Conservation (phyloP, 1,140 invertebrate genomes). For the Thalassaphorura encarpata region DNA sequence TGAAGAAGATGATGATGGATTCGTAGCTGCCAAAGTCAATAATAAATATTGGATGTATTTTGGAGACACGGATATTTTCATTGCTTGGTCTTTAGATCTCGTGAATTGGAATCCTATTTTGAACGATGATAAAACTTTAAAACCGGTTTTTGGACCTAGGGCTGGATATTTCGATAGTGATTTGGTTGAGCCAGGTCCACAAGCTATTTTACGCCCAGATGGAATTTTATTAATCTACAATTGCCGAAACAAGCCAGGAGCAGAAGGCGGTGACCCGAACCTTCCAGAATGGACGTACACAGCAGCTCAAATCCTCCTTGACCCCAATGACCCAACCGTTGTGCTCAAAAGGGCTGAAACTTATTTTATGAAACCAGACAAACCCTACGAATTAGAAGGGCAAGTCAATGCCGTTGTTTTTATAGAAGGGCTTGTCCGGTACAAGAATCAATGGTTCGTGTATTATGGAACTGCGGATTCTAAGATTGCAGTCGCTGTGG, state of each 20-base stretch:
- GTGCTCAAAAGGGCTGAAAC: neutral
- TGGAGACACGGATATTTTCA: slow-evolving; percentile 20
- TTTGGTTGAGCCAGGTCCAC: slow-evolving; percentile 29
- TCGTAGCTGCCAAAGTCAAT: slow-evolving; percentile 23
- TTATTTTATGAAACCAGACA: slow-evolving; percentile 28
- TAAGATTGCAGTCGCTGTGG: slow-evolving; percentile 26
- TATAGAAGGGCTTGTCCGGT: slow-evolving; percentile 25
- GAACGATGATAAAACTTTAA: neutral
- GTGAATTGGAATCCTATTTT: slow-evolving; percentile 19
- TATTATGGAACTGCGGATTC: slow-evolving; percentile 31
- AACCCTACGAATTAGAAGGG: slow-evolving; percentile 22
- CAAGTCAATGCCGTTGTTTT: slow-evolving; percentile 30
- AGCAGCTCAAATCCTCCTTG: slow-evolving; percentile 20
- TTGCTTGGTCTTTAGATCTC: slow-evolving; percentile 16
- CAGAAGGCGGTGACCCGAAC: slow-evolving; percentile 13
- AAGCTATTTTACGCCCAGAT: slow-evolving; percentile 17
- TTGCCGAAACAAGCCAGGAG: slow-evolving; percentile 5
- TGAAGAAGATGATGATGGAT: neutral
- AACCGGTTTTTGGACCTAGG: slow-evolving; percentile 17
- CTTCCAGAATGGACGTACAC: slow-evolving; percentile 23
- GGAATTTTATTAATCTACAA: slow-evolving; percentile 29
- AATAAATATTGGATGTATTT: slow-evolving; percentile 29
- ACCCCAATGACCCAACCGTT: neutral
- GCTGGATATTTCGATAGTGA: slow-evolving; percentile 21
- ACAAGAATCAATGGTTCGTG: slow-evolving; percentile 14